Conservation (phyloP, 2,888 invertebrate genomes). For the Torymus texanus region DNA sequence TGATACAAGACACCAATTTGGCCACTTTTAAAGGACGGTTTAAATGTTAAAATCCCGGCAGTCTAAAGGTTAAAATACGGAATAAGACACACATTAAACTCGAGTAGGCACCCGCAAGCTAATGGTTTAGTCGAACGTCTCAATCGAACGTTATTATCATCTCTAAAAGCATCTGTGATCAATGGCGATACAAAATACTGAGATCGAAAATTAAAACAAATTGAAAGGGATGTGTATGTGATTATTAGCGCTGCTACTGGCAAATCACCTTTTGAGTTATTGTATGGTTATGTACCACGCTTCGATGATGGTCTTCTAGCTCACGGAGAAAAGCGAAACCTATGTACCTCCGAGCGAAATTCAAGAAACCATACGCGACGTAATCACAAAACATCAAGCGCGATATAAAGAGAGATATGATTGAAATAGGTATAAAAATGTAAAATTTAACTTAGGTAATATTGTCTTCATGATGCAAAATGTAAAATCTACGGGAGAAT, state of each 20-base stretch:
- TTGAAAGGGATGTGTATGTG: constrained; percentile 40
- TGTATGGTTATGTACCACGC: constrained; percentile 42
- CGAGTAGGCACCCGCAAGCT: constrained; percentile 56
- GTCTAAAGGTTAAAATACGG: constrained; percentile 22
- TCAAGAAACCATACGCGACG: not conserved
- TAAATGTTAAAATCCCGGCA: too few relatives aligned
- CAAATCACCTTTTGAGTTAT: constrained; percentile 33
- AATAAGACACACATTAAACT: constrained; percentile 56
- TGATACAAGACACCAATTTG: too few relatives aligned
- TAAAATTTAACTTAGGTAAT: constrained; percentile 34
- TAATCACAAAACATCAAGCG: constrained; percentile 30
- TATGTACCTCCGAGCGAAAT: constrained; percentile 10
- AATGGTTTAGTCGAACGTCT: constrained; percentile 53
- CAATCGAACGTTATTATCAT: constrained; percentile 46
- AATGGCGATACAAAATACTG: constrained; percentile 13
- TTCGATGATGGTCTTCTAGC: constrained; percentile 22
- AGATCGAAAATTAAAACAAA: constrained; percentile 18
- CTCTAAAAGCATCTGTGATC: constrained; percentile 4
- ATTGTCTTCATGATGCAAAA: constrained; percentile 31
- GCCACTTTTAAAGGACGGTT: too few relatives aligned
- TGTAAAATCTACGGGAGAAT: constrained; percentile 20
- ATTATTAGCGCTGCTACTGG: constrained; percentile 37
- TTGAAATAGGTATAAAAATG: constrained; percentile 26
- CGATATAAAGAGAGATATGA: constrained; percentile 32
- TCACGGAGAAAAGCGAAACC: constrained; percentile 33